A percentile compares a stretch with the other conserved stretches of the same genome.
Conservation (phyloP, 2,888 invertebrate species). For the Ormyrus labotus region DNA sequence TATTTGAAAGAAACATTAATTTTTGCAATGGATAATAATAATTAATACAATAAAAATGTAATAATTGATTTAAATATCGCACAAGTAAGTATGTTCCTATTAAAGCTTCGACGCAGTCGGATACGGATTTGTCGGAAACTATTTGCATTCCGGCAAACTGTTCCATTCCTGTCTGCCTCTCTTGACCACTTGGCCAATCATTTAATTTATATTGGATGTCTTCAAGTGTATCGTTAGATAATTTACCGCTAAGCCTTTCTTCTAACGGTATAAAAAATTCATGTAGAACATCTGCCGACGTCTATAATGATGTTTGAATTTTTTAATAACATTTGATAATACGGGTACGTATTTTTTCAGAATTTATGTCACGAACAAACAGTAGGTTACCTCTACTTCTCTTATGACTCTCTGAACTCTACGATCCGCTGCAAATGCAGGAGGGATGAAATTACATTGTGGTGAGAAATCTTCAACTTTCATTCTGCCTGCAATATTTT, state of each 20-base stretch:
- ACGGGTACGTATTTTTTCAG: background rate
- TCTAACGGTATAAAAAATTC: conserved; percentile 75
- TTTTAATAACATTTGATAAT: background rate
- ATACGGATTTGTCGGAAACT: conserved; percentile 82
- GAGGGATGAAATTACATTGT: conserved; percentile 87
- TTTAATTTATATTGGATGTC: conserved; percentile 67
- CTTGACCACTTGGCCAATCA: background rate
- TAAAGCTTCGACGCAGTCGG: conserved; percentile 91
- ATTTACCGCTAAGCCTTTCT: conserved; percentile 75
- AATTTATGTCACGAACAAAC: background rate
- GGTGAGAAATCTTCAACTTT: conserved; percentile 82
- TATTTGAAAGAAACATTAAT: background rate
- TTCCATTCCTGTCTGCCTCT: conserved; percentile 74
- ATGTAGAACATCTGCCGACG: conserved; percentile 77
- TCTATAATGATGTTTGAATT: conserved; percentile 63
- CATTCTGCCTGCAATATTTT: conserved; percentile 77
- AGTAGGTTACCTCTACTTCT: conserved; percentile 62
- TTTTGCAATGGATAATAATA: background rate
- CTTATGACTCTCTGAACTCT: conserved; percentile 76
- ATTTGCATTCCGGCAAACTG: conserved; percentile 76
- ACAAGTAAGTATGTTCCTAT: conserved; percentile 85
- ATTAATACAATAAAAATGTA: background rate
- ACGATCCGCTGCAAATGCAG: conserved; percentile 82
- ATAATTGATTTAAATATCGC: conserved; percentile 9
- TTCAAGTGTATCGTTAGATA: conserved; percentile 69